These are phyloP conservation scores for Cryptomyrus ogoouensis DNA, from an alignment of 2,113 vertebrate genomes.

Conservation along the genomic window DNA sequence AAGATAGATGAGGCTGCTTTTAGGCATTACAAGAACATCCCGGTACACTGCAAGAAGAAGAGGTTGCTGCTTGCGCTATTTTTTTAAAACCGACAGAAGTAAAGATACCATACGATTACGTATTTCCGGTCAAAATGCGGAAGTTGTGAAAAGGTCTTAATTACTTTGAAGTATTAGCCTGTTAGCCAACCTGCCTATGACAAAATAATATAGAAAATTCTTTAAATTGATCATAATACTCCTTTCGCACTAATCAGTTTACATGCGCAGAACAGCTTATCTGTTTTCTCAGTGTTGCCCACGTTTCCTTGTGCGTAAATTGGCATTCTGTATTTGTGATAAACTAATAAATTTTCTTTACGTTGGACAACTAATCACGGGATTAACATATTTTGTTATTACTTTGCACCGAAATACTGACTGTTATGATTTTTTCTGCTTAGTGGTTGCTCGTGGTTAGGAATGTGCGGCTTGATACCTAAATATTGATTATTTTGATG, in stretches of 20 bases:
- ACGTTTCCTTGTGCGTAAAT: background rate
- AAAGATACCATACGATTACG: too few relatives aligned
- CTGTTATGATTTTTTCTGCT: background rate
- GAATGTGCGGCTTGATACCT: background rate
- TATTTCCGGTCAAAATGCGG: too few relatives aligned
- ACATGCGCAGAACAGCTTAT: background rate
- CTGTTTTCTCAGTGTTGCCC: background rate
- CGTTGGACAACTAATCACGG: background rate
- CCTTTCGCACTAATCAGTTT: background rate
- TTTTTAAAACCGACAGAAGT: too few relatives aligned
- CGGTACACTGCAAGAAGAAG: too few relatives aligned
- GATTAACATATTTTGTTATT: background rate
- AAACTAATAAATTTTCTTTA: background rate
- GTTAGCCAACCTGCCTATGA: background rate
- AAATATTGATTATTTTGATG: background rate
- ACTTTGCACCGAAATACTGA: background rate
- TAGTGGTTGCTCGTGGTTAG: background rate
- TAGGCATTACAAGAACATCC: too few relatives aligned
- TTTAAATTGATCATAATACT: background rate
- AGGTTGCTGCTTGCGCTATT: too few relatives aligned
- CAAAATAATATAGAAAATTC: background rate
- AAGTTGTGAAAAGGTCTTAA: too few relatives aligned
- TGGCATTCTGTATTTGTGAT: background rate
- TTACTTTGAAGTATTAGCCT: background rate
- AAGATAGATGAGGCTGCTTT: too few relatives aligned